Evolutionary conservation across 1,140 invertebrate species (phyloP), one percentile per base, ranked within the genome.

Genomic region (Microplitis demolitor): DNA sequence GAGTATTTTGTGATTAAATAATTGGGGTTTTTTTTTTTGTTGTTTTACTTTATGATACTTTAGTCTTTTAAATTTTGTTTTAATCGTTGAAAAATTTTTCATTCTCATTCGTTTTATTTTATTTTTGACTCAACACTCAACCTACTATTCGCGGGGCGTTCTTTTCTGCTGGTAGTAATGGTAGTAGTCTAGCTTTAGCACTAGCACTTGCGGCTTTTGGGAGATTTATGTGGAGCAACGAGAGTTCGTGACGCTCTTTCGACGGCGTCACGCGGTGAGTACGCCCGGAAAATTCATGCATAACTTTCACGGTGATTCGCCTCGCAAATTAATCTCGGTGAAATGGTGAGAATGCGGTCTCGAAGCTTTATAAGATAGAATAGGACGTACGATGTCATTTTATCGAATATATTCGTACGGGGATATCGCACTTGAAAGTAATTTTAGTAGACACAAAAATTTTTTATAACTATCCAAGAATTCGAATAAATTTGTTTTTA

Each of bases 221-320:
- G 63, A 50, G 54, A 72, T 72, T 72, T 72, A 72, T 72, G 16
- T 56, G 63, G n/a, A 31, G 63, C 63, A 56, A 72, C 62, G 53
- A 71, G 50, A 72, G 51, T 72, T 72, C 31, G 63, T 72, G 70
- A 72, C 50, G 51, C 8, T 50, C 61, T 56, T 54, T 50, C 16
- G 13, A 34, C 60, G 69, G 34, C 37, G 45, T 77, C 75, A 77
- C 54, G 68, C 68, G 64, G 66, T 45, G 53, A 61, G 62, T 61
- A 70, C 62, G 71, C 61, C 75, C 37, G 62, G 70, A 64, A 79
- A 78, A 68, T 79, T 79, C 77, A 69, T 77, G 78, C 78, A 79
- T 79, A 79, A 79, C 77, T 79, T 79, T 78, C 72, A 76, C 71
- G 74, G 68, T 60, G 73, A 78, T 76, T 77, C 72, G 67, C 24